These are phyloP conservation scores for Pimephales promelas DNA, from an alignment of 2,113 vertebrate genomes.

Conservation along the genomic window DNA sequence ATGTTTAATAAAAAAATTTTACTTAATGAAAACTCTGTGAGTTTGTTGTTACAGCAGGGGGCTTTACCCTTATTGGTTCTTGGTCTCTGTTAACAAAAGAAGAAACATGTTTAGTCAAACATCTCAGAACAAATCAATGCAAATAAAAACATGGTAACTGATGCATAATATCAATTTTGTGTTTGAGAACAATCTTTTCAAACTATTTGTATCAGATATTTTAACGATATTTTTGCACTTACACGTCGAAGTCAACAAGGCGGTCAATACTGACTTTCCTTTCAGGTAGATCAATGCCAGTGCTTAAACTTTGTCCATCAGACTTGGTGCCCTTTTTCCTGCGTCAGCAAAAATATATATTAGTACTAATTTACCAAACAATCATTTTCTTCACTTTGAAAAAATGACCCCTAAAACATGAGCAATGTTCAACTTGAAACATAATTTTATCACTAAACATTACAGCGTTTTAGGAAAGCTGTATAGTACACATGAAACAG, in stretches of 20 bases:
- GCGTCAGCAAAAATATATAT: background rate
- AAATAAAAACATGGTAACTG: background rate
- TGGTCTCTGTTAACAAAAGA: too few relatives aligned
- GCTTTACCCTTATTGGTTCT: too few relatives aligned
- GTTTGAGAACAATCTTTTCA: background rate
- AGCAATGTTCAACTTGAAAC: background rate
- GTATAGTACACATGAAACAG: too few relatives aligned
- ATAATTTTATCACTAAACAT: too few relatives aligned
- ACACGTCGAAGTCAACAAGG: background rate
- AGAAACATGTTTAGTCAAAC: background rate
- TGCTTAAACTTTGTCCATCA: too few relatives aligned
- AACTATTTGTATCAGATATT: background rate
- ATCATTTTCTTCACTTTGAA: background rate
- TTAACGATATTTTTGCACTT: background rate
- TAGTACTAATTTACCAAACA: background rate
- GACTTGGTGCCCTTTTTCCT: background rate
- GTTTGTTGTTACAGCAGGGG: too few relatives aligned
- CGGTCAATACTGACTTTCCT: fast-evolving
- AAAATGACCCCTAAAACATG: background rate
- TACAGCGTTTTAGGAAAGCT: too few relatives aligned
- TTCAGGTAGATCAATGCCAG: too few relatives aligned
- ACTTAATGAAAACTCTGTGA: too few relatives aligned
- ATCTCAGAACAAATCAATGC: background rate
- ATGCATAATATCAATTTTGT: background rate
- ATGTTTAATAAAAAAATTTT: too few relatives aligned